phyloP scores from a whole-genome alignment of 2,113 vertebrate genomes.

The Sus scrofa region T2T-Sscrofa CM000817.6:9528501-9529000 shows the following conservation, averaged over 20 bases:
- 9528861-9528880: background rate
- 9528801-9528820: background rate
- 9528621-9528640: background rate
- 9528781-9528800: background rate
- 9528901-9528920: background rate
- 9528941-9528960: background rate
- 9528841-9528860: background rate
- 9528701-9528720: no score
- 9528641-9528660: background rate
- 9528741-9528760: conserved; percentile 6
- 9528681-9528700: no score
- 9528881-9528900: background rate
- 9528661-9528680: background rate
- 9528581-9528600: background rate
- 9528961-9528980: background rate
- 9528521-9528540: background rate
- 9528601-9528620: background rate
- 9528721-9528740: background rate
- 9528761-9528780: background rate
- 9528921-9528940: background rate
- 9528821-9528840: background rate
- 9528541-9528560: background rate
- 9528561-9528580: background rate
- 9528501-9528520: background rate
- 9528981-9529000: background rate